These are phyloP conservation scores for Diaphora mendica DNA, from an alignment of 2,888 invertebrate species.

Conservation along the genomic window DNA sequence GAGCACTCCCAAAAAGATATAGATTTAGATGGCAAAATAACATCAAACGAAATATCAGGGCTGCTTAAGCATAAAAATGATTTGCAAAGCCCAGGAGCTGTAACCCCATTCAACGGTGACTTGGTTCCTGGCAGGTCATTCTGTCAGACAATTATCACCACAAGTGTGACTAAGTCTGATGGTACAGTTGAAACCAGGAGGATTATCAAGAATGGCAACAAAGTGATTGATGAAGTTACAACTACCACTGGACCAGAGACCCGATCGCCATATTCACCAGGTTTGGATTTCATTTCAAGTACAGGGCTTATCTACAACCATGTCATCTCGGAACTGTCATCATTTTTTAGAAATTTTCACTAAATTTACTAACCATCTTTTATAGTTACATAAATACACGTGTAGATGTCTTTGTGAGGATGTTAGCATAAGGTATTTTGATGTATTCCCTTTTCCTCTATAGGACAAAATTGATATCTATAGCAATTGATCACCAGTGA, in stretches of 20 bases:
- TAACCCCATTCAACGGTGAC: slow-evolving; percentile 65
- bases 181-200: slow-evolving; percentile 76
- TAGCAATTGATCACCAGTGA: not conserved
- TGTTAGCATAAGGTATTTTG: slow-evolving; percentile 33
- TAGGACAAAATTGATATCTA: not conserved
- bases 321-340: slow-evolving; percentile 67
- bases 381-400: slow-evolving; percentile 21
- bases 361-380: slow-evolving; percentile 43
- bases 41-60: slow-evolving; percentile 78
- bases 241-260: slow-evolving; percentile 59
- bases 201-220: slow-evolving; percentile 78
- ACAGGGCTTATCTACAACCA: slow-evolving; percentile 61
- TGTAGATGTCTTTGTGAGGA: slow-evolving; percentile 35
- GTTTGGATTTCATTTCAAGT: slow-evolving; percentile 60
- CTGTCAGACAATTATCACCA: slow-evolving; percentile 79
- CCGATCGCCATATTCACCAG: slow-evolving; percentile 53
- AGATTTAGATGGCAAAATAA: slow-evolving; percentile 79
- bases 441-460: slow-evolving; percentile 29
- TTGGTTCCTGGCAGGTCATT: slow-evolving; percentile 73
- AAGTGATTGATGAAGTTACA: slow-evolving; percentile 74
- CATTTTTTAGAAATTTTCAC: slow-evolving; percentile 73
- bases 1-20: slow-evolving; percentile 66
- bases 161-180: slow-evolving; percentile 77
- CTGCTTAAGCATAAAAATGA: slow-evolving; percentile 71
- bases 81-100: slow-evolving; percentile 34